Evolutionary conservation across 2,797 vertebrate species (phyloP).

Genomic region (Siniperca obscura): DNA sequence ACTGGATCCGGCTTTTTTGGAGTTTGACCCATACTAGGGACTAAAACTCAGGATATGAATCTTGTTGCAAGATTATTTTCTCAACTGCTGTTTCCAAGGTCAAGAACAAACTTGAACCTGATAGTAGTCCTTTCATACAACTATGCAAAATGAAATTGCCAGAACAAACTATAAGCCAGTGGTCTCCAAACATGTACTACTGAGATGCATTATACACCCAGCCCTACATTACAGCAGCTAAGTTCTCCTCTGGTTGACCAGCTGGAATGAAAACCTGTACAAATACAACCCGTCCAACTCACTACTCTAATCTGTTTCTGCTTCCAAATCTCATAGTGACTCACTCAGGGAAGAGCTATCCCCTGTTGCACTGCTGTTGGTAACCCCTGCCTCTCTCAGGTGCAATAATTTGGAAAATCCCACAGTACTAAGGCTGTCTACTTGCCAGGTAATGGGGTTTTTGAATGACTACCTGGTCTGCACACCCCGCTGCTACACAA

Average conservation of each 20-base stretch:
- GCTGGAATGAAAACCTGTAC: slow-evolving; percentile 32
- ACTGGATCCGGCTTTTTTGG: background rate
- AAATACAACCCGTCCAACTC: slow-evolving; percentile 33
- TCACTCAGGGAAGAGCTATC: slow-evolving; percentile 46
- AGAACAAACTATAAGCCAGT: background rate
- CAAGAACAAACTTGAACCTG: background rate
- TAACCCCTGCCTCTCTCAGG: slow-evolving; percentile 65
- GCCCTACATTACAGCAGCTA: background rate
- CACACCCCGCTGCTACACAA: slow-evolving; percentile 56
- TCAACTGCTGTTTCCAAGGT: background rate
- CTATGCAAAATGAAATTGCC: background rate
- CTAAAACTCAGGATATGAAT: background rate
- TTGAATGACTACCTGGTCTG: slow-evolving; percentile 68
- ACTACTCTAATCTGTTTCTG: slow-evolving; percentile 51
- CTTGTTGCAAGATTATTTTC: too few species aligned
- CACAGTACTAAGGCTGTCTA: slow-evolving; percentile 43
- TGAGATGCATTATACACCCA: slow-evolving; percentile 5
- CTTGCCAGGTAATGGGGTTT: slow-evolving; percentile 67
- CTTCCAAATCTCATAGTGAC: slow-evolving; percentile 55
- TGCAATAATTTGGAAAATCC: slow-evolving; percentile 70
- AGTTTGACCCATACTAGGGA: background rate
- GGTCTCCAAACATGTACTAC: background rate
- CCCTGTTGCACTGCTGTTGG: slow-evolving; percentile 43
- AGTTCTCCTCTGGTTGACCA: slow-evolving; percentile 35
- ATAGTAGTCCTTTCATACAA: background rate